phyloP scores from a whole-genome alignment of 2,888 invertebrate species.

The Pachliopta kotzebuea region DNA sequence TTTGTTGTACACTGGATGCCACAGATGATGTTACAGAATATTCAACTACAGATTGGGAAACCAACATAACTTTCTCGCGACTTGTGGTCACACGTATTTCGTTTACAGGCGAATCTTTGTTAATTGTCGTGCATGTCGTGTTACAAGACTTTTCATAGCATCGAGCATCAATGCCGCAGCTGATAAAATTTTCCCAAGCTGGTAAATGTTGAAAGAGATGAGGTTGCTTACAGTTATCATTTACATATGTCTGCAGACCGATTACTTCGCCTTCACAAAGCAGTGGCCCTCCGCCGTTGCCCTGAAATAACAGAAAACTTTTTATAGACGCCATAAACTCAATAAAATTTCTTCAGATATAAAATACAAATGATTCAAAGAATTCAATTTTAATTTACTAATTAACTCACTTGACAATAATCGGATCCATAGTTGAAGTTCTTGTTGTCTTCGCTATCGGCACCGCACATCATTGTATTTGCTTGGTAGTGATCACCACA shows the following conservation, averaged over 20 bases:
- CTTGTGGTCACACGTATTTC: constrained; percentile 12
- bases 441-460: constrained; percentile 47
- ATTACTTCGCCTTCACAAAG: constrained; percentile 57
- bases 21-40: constrained; percentile 6
- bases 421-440: constrained; percentile 39
- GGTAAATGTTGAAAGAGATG: constrained; percentile 60
- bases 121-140: constrained; percentile 48
- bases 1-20: constrained; percentile 17
- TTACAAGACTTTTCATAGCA: constrained; percentile 51
- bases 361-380: neutral
- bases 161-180: constrained; percentile 55
- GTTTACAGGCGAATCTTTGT: constrained; percentile 49
- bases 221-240: constrained; percentile 58
- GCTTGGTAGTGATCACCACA: constrained; percentile 54
- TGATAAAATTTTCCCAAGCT: constrained; percentile 58
- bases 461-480: constrained; percentile 56
- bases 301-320: constrained; percentile 42
- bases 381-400: neutral
- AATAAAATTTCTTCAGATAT: neutral
- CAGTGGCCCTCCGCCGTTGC: constrained; percentile 67
- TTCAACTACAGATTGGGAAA: constrained; percentile 11
- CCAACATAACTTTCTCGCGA: constrained; percentile 11
- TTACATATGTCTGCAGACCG: constrained; percentile 65
- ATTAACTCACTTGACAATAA: constrained; percentile 57
- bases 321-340: neutral